A percentile compares a stretch with the other conserved stretches of the same genome.
phyloP scores from a whole-genome alignment of 2,113 vertebrate genomes.

The Choloepus hoffmanni region DNA sequence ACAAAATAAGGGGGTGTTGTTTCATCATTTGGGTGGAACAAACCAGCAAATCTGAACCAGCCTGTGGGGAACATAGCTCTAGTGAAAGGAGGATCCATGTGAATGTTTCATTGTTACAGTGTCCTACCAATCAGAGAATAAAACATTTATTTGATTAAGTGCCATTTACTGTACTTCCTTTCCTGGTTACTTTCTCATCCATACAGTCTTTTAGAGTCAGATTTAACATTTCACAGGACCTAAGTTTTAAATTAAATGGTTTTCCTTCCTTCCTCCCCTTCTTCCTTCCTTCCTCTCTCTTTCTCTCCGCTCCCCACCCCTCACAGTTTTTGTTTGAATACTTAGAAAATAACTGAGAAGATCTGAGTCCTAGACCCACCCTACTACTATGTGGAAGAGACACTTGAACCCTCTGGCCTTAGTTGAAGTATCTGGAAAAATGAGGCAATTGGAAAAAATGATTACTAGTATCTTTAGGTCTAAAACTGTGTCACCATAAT shows the following conservation, averaged over 20 bases:
- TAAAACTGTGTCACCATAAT: not conserved
- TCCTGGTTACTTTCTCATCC: not conserved
- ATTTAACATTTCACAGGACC: not conserved
- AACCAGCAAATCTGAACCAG: not conserved
- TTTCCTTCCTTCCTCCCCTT: not conserved
- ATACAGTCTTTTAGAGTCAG: not conserved
- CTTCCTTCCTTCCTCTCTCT: not conserved
- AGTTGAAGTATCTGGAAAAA: constrained; percentile 46
- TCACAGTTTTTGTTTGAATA: constrained; percentile 25
- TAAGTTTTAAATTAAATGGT: not conserved
- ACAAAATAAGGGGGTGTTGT: not conserved
- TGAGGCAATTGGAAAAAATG: constrained; percentile 29
- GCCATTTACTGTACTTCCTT: not conserved
- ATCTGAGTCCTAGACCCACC: not conserved
- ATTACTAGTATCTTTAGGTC: constrained; percentile 4
- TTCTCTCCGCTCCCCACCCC: not conserved
- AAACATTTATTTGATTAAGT: not conserved
- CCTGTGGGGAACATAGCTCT: not conserved
- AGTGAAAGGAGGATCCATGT: not conserved
- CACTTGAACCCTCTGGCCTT: constrained; percentile 28
- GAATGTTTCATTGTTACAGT: not conserved
- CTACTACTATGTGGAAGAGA: constrained; percentile 44
- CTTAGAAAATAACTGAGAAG: constrained; percentile 29
- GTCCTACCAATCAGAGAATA: not conserved
- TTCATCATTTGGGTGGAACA: not conserved